Conservation (phyloP, 1,140 invertebrate species). For the Magallana gigas region DNA sequence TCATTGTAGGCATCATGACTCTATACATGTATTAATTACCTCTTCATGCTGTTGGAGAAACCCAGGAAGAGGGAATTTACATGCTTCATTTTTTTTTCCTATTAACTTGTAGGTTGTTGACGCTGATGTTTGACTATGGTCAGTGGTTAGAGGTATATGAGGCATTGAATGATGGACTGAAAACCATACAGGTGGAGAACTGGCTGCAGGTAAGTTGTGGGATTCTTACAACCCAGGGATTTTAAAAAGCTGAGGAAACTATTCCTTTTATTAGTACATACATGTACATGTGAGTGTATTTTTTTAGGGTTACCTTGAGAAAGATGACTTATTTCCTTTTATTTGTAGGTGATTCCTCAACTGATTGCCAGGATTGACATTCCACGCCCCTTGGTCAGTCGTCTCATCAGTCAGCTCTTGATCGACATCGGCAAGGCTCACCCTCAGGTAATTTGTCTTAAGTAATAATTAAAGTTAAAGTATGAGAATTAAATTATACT, state of each 20-base stretch:
- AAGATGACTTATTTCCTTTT: too few relatives aligned
- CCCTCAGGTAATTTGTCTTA: conserved; percentile 80
- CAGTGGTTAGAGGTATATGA: conserved; percentile 96
- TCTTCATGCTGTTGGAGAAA: too few relatives aligned
- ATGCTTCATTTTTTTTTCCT: too few relatives aligned
- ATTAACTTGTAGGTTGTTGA: conserved; percentile 79
- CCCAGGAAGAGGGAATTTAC: too few relatives aligned
- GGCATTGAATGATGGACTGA: conserved; percentile 93
- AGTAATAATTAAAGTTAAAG: neutral
- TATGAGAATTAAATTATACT: too few relatives aligned
- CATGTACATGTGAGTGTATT: neutral
- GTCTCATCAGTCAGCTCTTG: conserved; percentile 94
- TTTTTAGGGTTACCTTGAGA: too few relatives aligned
- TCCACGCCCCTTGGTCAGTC: conserved; percentile 90
- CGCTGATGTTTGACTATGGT: conserved; percentile 79
- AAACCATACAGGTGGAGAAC: conserved; percentile 96
- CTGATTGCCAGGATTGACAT: conserved; percentile 98
- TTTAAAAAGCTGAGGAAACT: too few relatives aligned
- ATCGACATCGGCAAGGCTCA: conserved; percentile 93
- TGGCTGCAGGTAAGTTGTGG: conserved; percentile 91
- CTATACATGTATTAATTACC: too few relatives aligned
- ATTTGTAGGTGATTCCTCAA: conserved; percentile 93
- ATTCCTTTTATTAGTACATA: neutral
- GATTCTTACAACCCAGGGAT: too few relatives aligned
- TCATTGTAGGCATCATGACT: neutral